Evolutionary conservation across 2,888 invertebrate species (phyloP).

Genomic region (Helobdella robusta): DNA sequence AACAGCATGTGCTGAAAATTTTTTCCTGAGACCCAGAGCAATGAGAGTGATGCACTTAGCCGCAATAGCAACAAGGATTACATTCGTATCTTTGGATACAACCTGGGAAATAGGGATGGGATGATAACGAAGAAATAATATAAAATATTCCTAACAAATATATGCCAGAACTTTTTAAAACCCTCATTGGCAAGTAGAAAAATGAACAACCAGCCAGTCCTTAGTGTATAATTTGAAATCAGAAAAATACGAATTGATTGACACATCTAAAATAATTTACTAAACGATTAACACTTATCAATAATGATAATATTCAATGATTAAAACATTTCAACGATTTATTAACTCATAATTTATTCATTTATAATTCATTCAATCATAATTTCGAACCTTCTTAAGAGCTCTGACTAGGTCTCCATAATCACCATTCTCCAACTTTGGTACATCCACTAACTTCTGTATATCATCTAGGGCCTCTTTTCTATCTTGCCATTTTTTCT

Average conservation of each 20-base stretch:
- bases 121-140: too few species aligned
- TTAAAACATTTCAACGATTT: background rate
- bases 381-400: constrained; percentile 81
- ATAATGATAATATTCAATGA: background rate
- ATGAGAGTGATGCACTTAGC: constrained; percentile 72
- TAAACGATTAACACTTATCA: background rate
- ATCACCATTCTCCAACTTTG: constrained; percentile 80
- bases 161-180: too few species aligned
- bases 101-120: constrained; percentile 55
- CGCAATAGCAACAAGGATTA: constrained; percentile 77
- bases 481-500: constrained; percentile 91
- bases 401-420: constrained; percentile 79
- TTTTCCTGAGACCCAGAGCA: constrained; percentile 74
- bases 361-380: too few species aligned
- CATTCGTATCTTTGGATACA: constrained; percentile 85
- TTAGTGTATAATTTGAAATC: too few species aligned
- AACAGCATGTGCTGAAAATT: constrained; percentile 71
- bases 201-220: too few species aligned
- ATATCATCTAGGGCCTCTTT: constrained; percentile 80
- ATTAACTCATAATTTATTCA: too few species aligned
- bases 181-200: too few species aligned
- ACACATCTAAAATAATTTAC: too few species aligned
- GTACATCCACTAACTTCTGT: constrained; percentile 65
- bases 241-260: too few species aligned
- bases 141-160: too few species aligned